Percentiles rank a stretch among this genome's conserved stretches.
Evolutionary conservation across 2,113 vertebrate genomes (phyloP).

Genomic region (Laticauda colubrina): DNA sequence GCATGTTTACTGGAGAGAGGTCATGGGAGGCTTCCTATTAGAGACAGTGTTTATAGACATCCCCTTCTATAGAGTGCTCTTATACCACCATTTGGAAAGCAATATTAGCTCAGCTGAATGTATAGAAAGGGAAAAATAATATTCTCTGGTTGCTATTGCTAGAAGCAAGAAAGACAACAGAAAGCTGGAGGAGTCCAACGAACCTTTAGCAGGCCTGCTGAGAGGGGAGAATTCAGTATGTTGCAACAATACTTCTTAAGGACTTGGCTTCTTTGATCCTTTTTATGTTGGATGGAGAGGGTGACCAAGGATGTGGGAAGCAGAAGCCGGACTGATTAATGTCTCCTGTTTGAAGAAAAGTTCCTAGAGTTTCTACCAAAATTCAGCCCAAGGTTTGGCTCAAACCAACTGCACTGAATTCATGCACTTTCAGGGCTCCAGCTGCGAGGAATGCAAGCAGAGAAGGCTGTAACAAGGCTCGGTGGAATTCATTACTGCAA

Average conservation of each 20-base stretch:
- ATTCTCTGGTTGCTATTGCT: neutral
- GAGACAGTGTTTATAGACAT: accelerated
- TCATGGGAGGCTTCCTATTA: neutral
- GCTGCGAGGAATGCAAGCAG: neutral
- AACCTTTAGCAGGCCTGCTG: neutral
- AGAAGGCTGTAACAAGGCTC: neutral
- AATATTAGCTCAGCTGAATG: neutral
- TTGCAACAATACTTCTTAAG: neutral
- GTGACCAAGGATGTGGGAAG: neutral
- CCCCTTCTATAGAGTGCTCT: neutral
- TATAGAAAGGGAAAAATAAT: neutral
- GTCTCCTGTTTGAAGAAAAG: neutral
- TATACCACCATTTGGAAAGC: neutral
- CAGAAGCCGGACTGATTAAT: neutral
- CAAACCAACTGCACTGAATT: neutral
- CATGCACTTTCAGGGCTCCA: neutral
- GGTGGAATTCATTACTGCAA: neutral
- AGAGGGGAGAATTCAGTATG: neutral
- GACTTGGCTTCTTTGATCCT: neutral
- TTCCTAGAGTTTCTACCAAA: neutral
- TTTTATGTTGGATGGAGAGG: neutral
- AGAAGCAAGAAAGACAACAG: neutral
- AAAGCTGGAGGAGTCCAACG: neutral
- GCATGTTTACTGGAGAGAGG: neutral
- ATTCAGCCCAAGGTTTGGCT: neutral